Base-by-base conservation (phyloP, 1,140 invertebrate genomes). In the Triops cancriformis region DNA sequence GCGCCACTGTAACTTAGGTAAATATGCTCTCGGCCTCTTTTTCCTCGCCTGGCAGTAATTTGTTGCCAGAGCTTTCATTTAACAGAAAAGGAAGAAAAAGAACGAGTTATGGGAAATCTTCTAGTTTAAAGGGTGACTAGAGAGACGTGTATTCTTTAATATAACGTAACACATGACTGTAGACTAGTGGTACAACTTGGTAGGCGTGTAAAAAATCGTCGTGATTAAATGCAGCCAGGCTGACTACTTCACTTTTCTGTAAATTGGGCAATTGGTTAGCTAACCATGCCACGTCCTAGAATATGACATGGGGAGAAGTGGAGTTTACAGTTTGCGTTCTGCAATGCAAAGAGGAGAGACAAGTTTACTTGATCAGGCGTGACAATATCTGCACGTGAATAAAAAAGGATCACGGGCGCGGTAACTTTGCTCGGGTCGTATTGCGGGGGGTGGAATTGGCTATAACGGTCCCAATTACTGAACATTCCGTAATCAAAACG, bases 401-500 rank as follows among this genome's bases (percentile, higher is more conserved):
- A 37, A 77, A 90, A 89, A 28, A 93, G 83, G 73, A 88, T 88
- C 1, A 91, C 85, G 1, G 92, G 91, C 14, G 89, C 85, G 42
- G 84, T 86, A 2, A 92, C 87, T 64, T 89, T 88, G 18, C 82
- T 85, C 1, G 91, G 80, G 77, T 89, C 84, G 81, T 94, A 94
- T 73, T 86, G 82, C 2, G 92, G 92, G n/a, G 93, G 92, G 43
- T 82, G 82, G 0, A 81, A 76, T 37, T 83, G 85, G 7, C 89
- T 89, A 81, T 90, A 90, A 18, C 84, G 84, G 27, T 83, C 76
- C 23, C 86, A 81, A 82, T 92, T 92, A 5, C 84, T 86, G 5
- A 84, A 80, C 1, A 51, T 14, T 0, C 91, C 91, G 80, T 90
- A 93, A 82, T 93, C 91, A 79, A 88, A 93, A 72, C 87, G 85